Base-by-base conservation (phyloP, 2,797 vertebrate genomes). In the Fistularia tabacaria region DNA sequence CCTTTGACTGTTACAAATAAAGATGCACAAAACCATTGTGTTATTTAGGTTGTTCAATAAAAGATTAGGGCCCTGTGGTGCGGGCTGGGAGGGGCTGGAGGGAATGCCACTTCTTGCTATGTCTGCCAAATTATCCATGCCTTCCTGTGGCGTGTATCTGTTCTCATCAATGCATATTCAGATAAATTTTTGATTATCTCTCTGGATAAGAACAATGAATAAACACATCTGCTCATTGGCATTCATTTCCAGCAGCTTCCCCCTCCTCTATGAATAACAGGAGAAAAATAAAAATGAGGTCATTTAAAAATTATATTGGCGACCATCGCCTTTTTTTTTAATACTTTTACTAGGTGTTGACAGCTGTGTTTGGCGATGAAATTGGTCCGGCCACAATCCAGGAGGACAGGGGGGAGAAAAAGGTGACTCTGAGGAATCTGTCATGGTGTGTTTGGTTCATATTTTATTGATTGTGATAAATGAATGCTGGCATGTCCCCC, bases 1-100 rank as follows among this genome's bases (percentile, higher is more conserved):
- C 86, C 85, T 88, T 84, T 87, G 86, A 91, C 87, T 87, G 79
- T 81, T 85, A 83, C 76, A 83, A 89, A 87, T 87, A 90, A 89
- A 91, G 89, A 89, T 85, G 85, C 82, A 78, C 64, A 41, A 75
- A 88, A 84, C 80, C 71, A 76, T 85, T 87, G 81, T 85, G 82
- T 87, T 88, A 81, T 88, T 85, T 77, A 76, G 82, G 76, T 80
- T 77, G 80, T 87, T 86, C 79, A 80, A 84, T 87, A 85, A 84
- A 82, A 86, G 81, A 10, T 84, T 85, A 84, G 84, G 77, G 69
- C 66, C 46, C 47, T 54, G 61, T 59, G 65, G 25, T 71, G 69
- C 36, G 44, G 38, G 44, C 55, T 46, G 6, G 46, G 67, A n/a
- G 49, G 38, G 49, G 47, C 48, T 62, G 67, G 52, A 51, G 69